Conservation (phyloP, 1,140 invertebrate species). For the Drosophila nigromelanica region DNA sequence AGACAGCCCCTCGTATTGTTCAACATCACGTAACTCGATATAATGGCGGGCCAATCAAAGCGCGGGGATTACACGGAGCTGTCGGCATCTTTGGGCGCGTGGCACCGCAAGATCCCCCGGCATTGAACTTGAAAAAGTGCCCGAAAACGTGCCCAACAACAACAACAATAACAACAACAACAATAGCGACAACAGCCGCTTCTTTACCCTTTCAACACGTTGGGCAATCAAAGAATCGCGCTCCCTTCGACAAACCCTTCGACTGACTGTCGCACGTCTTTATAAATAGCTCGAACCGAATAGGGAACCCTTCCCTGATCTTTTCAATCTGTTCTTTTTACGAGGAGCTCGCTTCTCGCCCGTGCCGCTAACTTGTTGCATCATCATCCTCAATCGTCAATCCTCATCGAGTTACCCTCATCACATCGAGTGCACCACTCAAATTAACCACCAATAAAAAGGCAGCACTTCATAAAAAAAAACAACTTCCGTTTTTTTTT, state of each 20-base stretch:
- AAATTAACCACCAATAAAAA: constrained; percentile 82
- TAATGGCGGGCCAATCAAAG: constrained; percentile 59
- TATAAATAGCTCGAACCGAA: constrained; percentile 48
- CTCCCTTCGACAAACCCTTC: constrained; percentile 24
- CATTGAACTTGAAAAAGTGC: constrained; percentile 76
- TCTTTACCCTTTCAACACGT: constrained; percentile 65
- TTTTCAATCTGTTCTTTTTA: constrained; percentile 6
- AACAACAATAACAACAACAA: constrained; percentile 21
- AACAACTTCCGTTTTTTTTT: constrained; percentile 68
- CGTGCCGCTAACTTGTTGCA: constrained; percentile 59
- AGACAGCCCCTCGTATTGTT: constrained; percentile 38
- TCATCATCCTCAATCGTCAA: constrained; percentile 40
- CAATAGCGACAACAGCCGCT: constrained; percentile 6
- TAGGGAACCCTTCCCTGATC: constrained; percentile 49
- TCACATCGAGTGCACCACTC: constrained; percentile 64
- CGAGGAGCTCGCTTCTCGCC: no score
- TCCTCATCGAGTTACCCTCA: constrained; percentile 57
- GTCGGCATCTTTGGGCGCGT: constrained; percentile 49
- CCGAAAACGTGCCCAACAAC: constrained; percentile 37
- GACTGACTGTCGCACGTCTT: constrained; percentile 30
- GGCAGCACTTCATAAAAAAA: constrained; percentile 77
- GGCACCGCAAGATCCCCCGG: constrained; percentile 74
- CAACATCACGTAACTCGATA: constrained; percentile 17
- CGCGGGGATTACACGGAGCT: constrained; percentile 55
- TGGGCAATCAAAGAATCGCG: constrained; percentile 50